phyloP scores from a whole-genome alignment of 2,888 invertebrate genomes.

The Melanotus villosus region DNA sequence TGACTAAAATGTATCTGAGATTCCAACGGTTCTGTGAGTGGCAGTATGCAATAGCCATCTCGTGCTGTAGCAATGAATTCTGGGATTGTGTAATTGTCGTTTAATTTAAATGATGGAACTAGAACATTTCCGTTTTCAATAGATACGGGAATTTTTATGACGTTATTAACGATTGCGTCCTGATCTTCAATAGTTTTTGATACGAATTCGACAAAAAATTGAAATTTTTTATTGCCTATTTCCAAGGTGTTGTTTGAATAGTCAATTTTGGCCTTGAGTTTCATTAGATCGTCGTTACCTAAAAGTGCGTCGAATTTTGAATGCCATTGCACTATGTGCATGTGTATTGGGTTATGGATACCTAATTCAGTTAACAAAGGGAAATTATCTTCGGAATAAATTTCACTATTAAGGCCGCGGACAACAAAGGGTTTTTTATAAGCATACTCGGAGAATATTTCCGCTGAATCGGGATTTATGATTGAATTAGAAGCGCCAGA shows the following conservation, averaged over 20 bases:
- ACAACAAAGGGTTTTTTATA: constrained; percentile 36
- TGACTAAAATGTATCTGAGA: not conserved
- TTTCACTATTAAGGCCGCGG: constrained; percentile 1
- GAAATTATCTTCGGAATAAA: constrained; percentile 15
- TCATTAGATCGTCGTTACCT: constrained; percentile 11
- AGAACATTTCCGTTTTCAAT: constrained; percentile 19
- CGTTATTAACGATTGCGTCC: not conserved
- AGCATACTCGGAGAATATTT: constrained; percentile 19
- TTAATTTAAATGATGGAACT: not conserved
- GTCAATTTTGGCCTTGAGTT: constrained; percentile 33
- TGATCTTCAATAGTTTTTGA: constrained; percentile 13
- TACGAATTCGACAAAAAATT: constrained; percentile 5
- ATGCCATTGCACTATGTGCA: constrained; percentile 28
- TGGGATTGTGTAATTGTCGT: not conserved
- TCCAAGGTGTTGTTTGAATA: constrained; percentile 16
- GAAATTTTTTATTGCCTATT: too few relatives aligned
- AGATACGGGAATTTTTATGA: constrained; percentile 5
- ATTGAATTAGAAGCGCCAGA: constrained; percentile 42
- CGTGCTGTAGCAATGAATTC: constrained; percentile 25
- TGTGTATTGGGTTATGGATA: too few relatives aligned
- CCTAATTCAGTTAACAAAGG: too few relatives aligned
- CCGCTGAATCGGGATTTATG: constrained; percentile 35
- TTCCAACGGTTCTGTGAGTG: not conserved
- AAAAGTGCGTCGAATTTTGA: constrained; percentile 30
- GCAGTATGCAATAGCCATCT: constrained; percentile 20